phyloP scores from a whole-genome alignment of 2,113 vertebrate species.

The Apistogramma diplotaenia region DNA sequence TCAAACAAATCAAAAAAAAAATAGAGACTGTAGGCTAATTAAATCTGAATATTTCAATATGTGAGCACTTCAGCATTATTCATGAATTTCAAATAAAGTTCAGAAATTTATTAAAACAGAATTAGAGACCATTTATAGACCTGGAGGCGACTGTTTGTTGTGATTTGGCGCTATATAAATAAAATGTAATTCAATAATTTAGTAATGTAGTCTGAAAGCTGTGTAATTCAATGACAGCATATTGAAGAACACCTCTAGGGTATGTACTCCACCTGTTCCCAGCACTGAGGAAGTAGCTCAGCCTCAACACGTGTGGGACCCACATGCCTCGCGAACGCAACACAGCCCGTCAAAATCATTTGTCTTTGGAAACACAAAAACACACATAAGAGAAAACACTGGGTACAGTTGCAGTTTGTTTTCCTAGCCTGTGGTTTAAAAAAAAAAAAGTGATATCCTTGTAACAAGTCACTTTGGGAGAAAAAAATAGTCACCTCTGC shows the following conservation, averaged over 20 bases:
- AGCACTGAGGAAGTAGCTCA: constrained; percentile 96
- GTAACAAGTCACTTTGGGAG: not conserved
- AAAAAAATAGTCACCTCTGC: constrained; percentile 82
- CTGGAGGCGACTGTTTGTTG: too few species aligned
- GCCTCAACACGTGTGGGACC: constrained; percentile 97
- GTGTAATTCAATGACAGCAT: not conserved
- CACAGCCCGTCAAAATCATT: constrained; percentile 97
- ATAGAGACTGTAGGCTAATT: not conserved
- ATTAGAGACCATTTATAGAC: not conserved
- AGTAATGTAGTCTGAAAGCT: not conserved
- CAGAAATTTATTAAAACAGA: not conserved
- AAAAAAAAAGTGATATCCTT: too few species aligned
- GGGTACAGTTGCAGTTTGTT: not conserved
- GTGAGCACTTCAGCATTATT: not conserved
- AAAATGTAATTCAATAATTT: too few species aligned
- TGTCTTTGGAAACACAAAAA: constrained; percentile 79
- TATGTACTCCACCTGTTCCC: constrained; percentile 89
- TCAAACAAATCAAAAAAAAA: not conserved
- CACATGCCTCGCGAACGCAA: constrained; percentile 95
- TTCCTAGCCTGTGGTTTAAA: not conserved
- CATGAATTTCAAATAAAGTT: not conserved
- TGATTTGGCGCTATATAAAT: too few species aligned
- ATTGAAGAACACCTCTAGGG: not conserved
- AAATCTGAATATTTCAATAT: not conserved
- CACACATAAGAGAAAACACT: constrained; percentile 2